Conservation (phyloP, 2,888 invertebrate species). For the Polyommatus iphigenia region DNA sequence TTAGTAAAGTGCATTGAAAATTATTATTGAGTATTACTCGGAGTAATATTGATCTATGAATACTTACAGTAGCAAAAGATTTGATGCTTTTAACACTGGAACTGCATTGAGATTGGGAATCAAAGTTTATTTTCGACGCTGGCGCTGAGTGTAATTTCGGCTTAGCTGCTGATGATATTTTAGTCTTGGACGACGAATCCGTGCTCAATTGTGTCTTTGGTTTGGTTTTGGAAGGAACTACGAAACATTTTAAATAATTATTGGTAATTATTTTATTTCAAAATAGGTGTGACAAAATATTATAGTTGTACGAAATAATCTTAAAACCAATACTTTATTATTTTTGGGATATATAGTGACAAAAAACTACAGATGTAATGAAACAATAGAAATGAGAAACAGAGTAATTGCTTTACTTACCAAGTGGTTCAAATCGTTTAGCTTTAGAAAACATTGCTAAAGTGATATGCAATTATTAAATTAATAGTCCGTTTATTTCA, state of each 20-base stretch:
- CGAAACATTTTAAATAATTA: background rate
- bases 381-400: conserved; percentile 19
- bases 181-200: conserved; percentile 49
- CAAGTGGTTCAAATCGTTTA: conserved; percentile 66
- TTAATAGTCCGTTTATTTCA: background rate
- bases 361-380: conserved; percentile 4
- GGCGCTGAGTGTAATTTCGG: conserved; percentile 44
- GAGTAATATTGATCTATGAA: background rate
- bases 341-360: background rate
- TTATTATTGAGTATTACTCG: background rate
- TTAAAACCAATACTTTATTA: background rate
- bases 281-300: background rate
- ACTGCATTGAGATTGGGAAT: conserved; percentile 64
- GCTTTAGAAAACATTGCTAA: conserved; percentile 71
- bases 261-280: background rate
- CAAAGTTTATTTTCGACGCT: conserved; percentile 48
- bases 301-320: background rate
- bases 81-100: conserved; percentile 56
- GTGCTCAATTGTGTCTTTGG: conserved; percentile 47
- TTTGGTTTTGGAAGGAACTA: conserved; percentile 33
- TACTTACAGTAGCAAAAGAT: conserved; percentile 68
- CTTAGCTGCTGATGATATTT: conserved; percentile 39
- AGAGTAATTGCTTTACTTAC: conserved; percentile 52
- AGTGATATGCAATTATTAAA: background rate
- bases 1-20: background rate